Evolutionary conservation across 2,888 invertebrate species (phyloP), one percentile per base, ranked within the genome.

Genomic region (Xestia c-nigrum): DNA sequence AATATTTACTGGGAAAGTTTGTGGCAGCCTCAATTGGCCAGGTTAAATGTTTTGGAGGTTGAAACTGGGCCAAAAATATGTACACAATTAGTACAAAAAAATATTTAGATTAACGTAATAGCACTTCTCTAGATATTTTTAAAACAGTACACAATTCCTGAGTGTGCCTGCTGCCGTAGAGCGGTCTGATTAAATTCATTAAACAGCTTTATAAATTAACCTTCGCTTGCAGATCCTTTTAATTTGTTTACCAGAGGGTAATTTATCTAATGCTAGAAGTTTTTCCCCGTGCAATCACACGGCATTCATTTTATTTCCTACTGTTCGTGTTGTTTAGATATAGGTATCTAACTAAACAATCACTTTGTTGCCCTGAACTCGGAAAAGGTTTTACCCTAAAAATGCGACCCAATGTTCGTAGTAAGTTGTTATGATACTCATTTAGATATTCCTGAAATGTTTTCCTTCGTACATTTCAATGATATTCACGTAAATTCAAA

Each of bases 1-100:
- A 80, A 79, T 73, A 76, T 78, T 85, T 80, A 77, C 81, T 38
- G 71, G 43, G 10, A 63, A 85, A 85, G 72, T 83, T 85, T 38
- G 9, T 66, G 50, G 65, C 64, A 68, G 69, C 57, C 63, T 21
- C 75, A 76, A 67, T 71, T 83, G 76, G 66, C 46, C 68, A 79
- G 65, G 74, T 75, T 68, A 64, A 67, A 59, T 65, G 21, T 74
- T 43, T 64, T 61, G 21, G 14, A 47, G 59, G 38, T 50, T 24
- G 55, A 73, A 77, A 72, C 31, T 73, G 64, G 52, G 43, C 21
- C n/a, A 61, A 16, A 19, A 40, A 52, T 4, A 40, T 31, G 40
- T 31, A 55, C 16, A 19, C 19, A 2, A 9, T 65, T 50, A 57
- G 6, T 14, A 16, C 24, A 43, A 31, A 31, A 31, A 31, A 59